These are phyloP conservation scores for Scopus umbretta DNA, from an alignment of 2,113 vertebrate genomes.

Conservation along the genomic window DNA sequence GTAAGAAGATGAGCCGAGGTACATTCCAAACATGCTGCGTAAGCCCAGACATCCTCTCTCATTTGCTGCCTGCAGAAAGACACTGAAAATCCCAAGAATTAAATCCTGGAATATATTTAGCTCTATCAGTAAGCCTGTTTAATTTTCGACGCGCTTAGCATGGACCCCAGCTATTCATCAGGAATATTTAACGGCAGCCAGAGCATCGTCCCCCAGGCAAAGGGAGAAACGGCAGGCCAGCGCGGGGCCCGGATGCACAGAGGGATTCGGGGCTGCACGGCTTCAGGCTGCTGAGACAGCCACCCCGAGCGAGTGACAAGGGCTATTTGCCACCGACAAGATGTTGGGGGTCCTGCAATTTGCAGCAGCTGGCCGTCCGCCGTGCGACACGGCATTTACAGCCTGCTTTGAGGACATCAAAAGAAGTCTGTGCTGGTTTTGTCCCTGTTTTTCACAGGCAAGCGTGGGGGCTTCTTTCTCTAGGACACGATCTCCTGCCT, in stretches of 20 bases:
- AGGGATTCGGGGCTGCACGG: neutral
- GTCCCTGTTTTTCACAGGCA: neutral
- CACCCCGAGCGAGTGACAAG: no score
- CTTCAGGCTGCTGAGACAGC: neutral
- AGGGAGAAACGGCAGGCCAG: neutral
- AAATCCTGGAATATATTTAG: neutral
- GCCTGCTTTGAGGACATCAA: neutral
- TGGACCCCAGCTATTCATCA: neutral
- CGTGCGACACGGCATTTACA: neutral
- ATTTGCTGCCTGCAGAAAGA: neutral
- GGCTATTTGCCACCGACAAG: neutral
- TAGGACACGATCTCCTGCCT: neutral
- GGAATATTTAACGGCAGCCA: neutral
- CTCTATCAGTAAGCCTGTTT: neutral
- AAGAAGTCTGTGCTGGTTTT: no score
- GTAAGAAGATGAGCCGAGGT: neutral
- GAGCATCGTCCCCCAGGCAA: neutral
- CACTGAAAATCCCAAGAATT: neutral
- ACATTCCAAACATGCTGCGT: no score
- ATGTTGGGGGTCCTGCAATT: neutral
- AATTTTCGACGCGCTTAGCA: neutral
- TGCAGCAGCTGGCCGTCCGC: neutral
- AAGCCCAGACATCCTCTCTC: neutral
- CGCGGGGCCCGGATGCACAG: rapidly evolving
- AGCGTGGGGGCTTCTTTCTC: neutral